A percentile compares a stretch with the other conserved stretches of the same genome.
Conservation (phyloP, 2,113 vertebrate species). For the Jacana jacana region DNA sequence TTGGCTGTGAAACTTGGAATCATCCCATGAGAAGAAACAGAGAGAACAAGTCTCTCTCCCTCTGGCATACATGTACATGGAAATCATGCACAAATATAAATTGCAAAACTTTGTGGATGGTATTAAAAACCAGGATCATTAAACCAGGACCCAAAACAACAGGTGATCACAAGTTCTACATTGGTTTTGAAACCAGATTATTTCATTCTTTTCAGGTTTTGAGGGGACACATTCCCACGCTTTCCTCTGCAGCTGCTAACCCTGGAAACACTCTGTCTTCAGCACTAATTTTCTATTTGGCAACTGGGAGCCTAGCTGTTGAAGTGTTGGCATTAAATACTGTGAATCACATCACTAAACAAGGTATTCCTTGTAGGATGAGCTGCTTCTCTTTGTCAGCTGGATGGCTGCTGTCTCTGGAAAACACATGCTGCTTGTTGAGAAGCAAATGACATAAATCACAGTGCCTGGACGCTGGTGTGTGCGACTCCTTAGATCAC, state of each 20-base stretch:
- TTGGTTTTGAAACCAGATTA: not conserved
- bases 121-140: not conserved
- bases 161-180: not conserved
- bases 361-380: not conserved
- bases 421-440: not conserved
- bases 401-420: not conserved
- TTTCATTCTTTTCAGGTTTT: not conserved
- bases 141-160: not conserved
- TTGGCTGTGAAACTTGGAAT: constrained; percentile 14
- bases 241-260: not conserved
- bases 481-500: not conserved
- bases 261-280: not conserved
- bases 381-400: not conserved
- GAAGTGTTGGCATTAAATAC: not conserved
- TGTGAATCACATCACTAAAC: not conserved
- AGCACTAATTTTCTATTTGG: not conserved
- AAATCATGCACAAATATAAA: not conserved
- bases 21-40: not conserved
- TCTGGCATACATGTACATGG: not conserved
- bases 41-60: not conserved
- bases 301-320: not conserved
- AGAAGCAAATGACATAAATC: not conserved
- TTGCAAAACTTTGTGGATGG: not conserved
- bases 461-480: not conserved
- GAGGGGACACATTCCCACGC: not conserved